Evolutionary conservation across 1,140 invertebrate genomes (phyloP).

Genomic region (Drosophila kurseongensis): DNA sequence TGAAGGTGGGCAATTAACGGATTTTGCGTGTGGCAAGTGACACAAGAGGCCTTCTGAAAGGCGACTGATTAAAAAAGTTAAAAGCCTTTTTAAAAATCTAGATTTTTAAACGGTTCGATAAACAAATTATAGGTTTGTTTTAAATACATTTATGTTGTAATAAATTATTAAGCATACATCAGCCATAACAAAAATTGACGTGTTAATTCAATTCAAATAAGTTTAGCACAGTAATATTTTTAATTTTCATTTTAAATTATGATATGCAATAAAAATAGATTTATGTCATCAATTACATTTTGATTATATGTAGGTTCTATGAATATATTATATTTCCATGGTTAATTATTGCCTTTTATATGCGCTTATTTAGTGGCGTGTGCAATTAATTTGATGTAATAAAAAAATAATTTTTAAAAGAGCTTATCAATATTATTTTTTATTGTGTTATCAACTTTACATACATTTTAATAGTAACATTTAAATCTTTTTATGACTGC

Average conservation of each 20-base stretch:
- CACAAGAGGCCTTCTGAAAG: constrained; percentile 13
- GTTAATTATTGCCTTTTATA: not conserved
- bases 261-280: not conserved
- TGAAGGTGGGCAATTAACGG: constrained; percentile 33
- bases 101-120: not conserved
- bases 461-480: too few species aligned
- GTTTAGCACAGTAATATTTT: not conserved
- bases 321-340: not conserved
- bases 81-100: not conserved
- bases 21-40: constrained; percentile 34
- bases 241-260: not conserved
- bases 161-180: too few species aligned
- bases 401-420: too few species aligned
- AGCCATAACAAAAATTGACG: too few species aligned
- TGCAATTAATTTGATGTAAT: not conserved
- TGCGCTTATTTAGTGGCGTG: not conserved
- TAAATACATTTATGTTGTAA: not conserved
- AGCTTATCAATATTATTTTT: too few species aligned
- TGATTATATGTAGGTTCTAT: not conserved
- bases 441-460: too few species aligned
- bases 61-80: constrained; percentile 22
- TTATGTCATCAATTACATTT: not conserved
- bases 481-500: too few species aligned
- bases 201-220: not conserved
- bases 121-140: too few species aligned